Evolutionary conservation across 1,140 invertebrate species (phyloP), one percentile per base, ranked within the genome.

Genomic region (Drosophila sechellia): DNA sequence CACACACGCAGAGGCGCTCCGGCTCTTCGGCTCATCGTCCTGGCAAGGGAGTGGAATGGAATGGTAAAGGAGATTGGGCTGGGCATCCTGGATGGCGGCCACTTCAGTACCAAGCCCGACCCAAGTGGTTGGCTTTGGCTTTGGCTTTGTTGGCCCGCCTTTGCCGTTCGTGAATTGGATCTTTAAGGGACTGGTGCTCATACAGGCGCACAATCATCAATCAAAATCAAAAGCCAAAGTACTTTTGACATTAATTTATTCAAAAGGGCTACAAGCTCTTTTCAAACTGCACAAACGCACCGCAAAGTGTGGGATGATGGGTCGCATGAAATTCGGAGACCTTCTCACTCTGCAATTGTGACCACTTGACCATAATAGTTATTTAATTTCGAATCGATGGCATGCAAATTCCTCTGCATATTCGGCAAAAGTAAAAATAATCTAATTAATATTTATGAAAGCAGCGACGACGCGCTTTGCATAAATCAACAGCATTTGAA

Each of bases 191-290:
- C 15, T 52, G 66, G 53, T 72, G 74, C 59, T 74, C 65, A 66
- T 66, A 59, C 79, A 64, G 75, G 65, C 80, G 63, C 66, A 84
- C 79, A 90, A 91, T 90, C 90, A 91, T 91, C 90, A 91, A 91
- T 91, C 90, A 91, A 91, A 91, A 91, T 91, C 90, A 91, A 91
- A 90, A 81, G 85, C 85, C 79, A 91, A 91, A 91, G 84, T 77
- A 91, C 90, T 91, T 91, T 79, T 91, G 90, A 91, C 90, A 81
- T 91, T 91, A 91, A 91, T 91, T 91, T 91, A 91, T 91, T 91
- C 90, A 91, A 91, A 91, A 80, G 90, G 89, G 89, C 85, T 89
- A 73, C 75, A 79, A 86, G 86, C 81, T 81, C 69, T 76, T 84
- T 78, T 63, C 76, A 70, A 80, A 76, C 56, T 54, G 27, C 72